Evolutionary conservation across 2,797 vertebrate genomes (phyloP).

Genomic region (Myripristis murdjan): DNA sequence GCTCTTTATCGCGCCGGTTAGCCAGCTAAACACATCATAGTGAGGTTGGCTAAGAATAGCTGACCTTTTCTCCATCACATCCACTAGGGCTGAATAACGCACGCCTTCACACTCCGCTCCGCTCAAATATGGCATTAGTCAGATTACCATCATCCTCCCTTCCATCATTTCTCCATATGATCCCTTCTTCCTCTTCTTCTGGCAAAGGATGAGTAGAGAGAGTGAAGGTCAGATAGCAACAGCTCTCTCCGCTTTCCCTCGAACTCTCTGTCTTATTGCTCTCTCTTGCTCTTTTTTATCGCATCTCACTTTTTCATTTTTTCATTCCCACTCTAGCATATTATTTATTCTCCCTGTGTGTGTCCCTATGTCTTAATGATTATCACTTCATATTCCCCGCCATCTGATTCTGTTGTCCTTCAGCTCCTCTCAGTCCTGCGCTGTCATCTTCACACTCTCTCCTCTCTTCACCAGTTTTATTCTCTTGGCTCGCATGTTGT

Average conservation of each 20-base stretch:
- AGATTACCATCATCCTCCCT: slow-evolving; percentile 69
- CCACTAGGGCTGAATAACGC: slow-evolving; percentile 62
- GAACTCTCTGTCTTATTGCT: slow-evolving; percentile 58
- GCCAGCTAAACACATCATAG: slow-evolving; percentile 55
- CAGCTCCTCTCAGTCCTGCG: slow-evolving; percentile 43
- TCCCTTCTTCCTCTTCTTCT: slow-evolving; percentile 66
- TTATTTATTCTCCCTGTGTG: slow-evolving; percentile 49
- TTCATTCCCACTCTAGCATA: slow-evolving; percentile 39
- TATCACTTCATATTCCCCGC: slow-evolving; percentile 42
- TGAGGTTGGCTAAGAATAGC: slow-evolving; percentile 69
- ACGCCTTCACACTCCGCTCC: slow-evolving; percentile 70
- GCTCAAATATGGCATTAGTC: slow-evolving; percentile 74
- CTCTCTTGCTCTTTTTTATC: slow-evolving; percentile 52
- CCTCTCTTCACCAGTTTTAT: slow-evolving; percentile 42
- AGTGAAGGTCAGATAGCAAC: slow-evolving; percentile 75
- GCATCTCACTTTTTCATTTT: slow-evolving; percentile 62
- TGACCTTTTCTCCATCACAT: slow-evolving; percentile 75
- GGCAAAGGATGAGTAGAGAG: slow-evolving; percentile 45
- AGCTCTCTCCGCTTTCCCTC: slow-evolving; percentile 46
- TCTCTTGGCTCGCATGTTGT: slow-evolving; percentile 36
- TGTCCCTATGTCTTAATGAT: slow-evolving; percentile 36
- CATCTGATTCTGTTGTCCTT: slow-evolving; percentile 5
- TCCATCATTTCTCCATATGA: slow-evolving; percentile 62
- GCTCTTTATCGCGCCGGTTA: slow-evolving; percentile 31
- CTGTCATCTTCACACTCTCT: slow-evolving; percentile 55